Base-by-base conservation (phyloP, 2,113 vertebrate species). In the Vulpes vulpes region DNA sequence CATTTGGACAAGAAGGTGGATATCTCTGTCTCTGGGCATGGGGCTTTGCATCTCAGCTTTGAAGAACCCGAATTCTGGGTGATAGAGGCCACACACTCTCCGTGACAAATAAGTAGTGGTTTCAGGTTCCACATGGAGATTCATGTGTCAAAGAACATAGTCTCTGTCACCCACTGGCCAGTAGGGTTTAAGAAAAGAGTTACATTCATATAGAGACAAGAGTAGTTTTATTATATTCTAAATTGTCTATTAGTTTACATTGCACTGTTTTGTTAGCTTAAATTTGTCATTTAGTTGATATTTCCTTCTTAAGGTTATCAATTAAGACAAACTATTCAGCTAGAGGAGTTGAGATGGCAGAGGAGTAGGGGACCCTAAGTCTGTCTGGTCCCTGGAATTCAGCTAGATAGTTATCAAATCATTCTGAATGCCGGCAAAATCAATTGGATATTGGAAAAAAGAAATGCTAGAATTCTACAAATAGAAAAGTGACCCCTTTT, bases 201-300 rank as follows among this genome's bases (percentile, higher is more conserved):
- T 86, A 69, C 17, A 35, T 62, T 91, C 30, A 55, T 53, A 23
- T 60, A 65, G 11, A 93, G 53, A 89, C 35, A 67, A 62, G 9
- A 92, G 20, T n/a, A 27, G 87, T 82, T 86, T 92, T 76, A 57
- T 91, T 91, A 38, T 38, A 73, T 43, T 49, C 11, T 62, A 57
- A 43, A 23, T 74, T 76, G 80, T 95, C 62, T 62, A 49, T 96
- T 15, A 22, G 3, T 92, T 91, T 92, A 25, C 11, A 67, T 8
- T 83, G 8, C 59, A 69, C 57, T 97, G 15, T 82, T 73, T 96
- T 95, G n/a, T 79, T 94, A 92, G 23, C 15, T 83, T 86, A 59
- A 43, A 74, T 73, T 64, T 83, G 20, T 64, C 85, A 85, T 94
- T 96, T 19, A 90, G 30, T 62, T 67, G 55, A 79, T 74, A 86